A percentile compares a stretch with the other conserved stretches of the same genome.
These are phyloP conservation scores for Natator depressus DNA, from an alignment of 2,113 vertebrate species.

Conservation along the genomic window DNA sequence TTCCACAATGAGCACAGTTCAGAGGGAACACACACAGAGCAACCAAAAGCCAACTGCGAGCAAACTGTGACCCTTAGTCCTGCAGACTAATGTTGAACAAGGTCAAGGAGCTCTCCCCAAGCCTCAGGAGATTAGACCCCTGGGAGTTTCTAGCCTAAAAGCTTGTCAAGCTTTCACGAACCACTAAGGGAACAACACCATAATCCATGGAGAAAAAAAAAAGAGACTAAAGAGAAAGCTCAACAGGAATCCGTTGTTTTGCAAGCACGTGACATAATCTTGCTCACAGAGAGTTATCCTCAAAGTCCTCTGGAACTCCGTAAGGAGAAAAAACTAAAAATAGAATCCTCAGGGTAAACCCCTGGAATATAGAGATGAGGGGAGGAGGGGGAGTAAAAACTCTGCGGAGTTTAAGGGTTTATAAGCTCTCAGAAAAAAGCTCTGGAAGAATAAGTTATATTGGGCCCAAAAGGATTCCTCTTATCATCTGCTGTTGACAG, in stretches of 20 bases:
- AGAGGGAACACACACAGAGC: accelerated
- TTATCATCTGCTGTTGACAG: not conserved
- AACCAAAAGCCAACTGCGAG: not conserved
- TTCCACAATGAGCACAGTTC: not conserved
- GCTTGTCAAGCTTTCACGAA: not conserved
- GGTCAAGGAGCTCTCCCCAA: not conserved
- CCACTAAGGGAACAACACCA: not conserved
- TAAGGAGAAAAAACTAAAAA: constrained; percentile 13
- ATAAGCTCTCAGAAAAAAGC: not conserved
- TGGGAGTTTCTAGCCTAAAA: not conserved
- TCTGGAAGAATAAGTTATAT: constrained; percentile 38
- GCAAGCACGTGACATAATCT: not conserved
- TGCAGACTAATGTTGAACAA: not conserved
- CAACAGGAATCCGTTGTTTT: not conserved
- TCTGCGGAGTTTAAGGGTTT: constrained; percentile 30
- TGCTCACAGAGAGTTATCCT: constrained; percentile 12
- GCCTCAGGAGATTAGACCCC: not conserved
- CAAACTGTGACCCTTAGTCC: not conserved
- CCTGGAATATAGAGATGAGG: not conserved
- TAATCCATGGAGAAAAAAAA: not conserved
- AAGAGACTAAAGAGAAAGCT: not conserved
- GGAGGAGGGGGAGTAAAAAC: not conserved
- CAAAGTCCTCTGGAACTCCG: constrained; percentile 1
- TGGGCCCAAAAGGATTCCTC: not conserved
- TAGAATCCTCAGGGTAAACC: constrained; percentile 5